Conservation (phyloP, 2,113 vertebrate genomes). For the Epinephelus fuscoguttatus region DNA sequence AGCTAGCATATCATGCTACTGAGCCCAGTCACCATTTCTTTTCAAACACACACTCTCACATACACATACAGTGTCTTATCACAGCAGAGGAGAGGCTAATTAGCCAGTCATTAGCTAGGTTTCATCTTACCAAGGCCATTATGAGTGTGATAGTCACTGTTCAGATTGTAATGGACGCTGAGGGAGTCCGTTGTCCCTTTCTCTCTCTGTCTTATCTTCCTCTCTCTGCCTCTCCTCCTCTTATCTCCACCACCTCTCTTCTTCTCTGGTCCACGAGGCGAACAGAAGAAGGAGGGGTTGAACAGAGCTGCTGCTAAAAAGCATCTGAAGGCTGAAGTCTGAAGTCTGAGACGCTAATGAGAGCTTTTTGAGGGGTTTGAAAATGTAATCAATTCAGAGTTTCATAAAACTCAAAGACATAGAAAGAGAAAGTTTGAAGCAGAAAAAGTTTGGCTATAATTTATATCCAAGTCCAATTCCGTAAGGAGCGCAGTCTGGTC, state of each 20-base stretch:
- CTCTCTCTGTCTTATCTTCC: constrained; percentile 64
- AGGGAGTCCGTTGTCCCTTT: constrained; percentile 56
- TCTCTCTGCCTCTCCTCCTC: constrained; percentile 44
- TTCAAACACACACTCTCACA: constrained; percentile 1
- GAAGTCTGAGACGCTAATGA: constrained; percentile 58
- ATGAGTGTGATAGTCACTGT: constrained; percentile 50
- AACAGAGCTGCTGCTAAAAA: constrained; percentile 18
- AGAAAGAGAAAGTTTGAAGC: constrained; percentile 43
- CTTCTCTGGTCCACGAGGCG: constrained; percentile 31
- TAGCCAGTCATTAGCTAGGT: constrained; percentile 73
- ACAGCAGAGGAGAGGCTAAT: constrained; percentile 66
- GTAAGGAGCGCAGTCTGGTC: constrained; percentile 42
- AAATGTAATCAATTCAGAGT: constrained; percentile 62
- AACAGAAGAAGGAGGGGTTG: constrained; percentile 23
- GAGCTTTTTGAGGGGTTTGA: constrained; percentile 58
- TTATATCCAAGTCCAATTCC: constrained; percentile 45
- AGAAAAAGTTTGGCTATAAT: constrained; percentile 54
- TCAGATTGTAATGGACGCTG: constrained; percentile 61
- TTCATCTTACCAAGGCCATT: constrained; percentile 68
- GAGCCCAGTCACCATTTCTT: background rate
- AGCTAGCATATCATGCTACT: constrained; percentile 16
- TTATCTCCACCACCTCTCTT: constrained; percentile 56
- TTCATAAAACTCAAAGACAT: constrained; percentile 38
- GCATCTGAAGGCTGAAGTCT: constrained; percentile 23
- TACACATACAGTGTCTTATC: constrained; percentile 41